Percentiles rank a stretch among this genome's conserved stretches.
Conservation (phyloP, 2,797 vertebrate species). For the Molossus alvarezi region DNA sequence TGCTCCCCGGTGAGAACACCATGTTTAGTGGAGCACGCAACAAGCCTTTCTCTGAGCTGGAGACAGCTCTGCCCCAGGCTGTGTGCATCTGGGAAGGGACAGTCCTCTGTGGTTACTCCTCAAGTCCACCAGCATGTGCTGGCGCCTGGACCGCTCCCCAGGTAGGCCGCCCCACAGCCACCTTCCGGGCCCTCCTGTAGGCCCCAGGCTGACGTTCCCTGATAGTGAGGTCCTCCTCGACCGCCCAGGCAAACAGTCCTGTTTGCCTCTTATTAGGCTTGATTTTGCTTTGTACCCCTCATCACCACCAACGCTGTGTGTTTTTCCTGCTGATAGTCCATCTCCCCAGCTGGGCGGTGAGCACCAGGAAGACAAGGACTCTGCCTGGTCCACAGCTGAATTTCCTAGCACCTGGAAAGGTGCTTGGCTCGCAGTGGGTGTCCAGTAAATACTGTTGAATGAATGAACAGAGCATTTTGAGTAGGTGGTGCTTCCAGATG, state of each 20-base stretch:
- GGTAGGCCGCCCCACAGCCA: accelerated
- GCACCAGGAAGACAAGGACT: background rate
- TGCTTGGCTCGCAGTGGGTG: background rate
- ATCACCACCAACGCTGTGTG: accelerated
- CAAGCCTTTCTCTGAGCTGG: background rate
- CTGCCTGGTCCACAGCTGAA: background rate
- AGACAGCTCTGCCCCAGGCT: background rate
- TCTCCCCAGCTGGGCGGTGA: background rate
- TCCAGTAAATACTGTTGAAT: background rate
- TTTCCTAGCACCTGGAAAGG: background rate
- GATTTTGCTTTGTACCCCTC: background rate
- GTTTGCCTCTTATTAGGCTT: no score
- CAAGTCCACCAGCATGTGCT: background rate
- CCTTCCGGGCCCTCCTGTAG: background rate
- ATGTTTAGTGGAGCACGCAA: background rate
- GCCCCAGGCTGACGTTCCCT: background rate
- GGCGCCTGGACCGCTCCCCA: background rate
- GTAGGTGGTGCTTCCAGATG: background rate
- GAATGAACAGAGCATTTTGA: background rate
- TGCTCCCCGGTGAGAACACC: background rate
- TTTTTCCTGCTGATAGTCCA: background rate
- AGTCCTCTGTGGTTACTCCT: background rate
- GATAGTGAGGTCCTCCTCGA: background rate
- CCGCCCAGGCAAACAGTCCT: background rate
- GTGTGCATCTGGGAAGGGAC: background rate